A percentile compares a stretch with the other conserved stretches of the same genome.
Conservation (phyloP, 1,140 invertebrate genomes). For the Drosophila eugracilis region DNA sequence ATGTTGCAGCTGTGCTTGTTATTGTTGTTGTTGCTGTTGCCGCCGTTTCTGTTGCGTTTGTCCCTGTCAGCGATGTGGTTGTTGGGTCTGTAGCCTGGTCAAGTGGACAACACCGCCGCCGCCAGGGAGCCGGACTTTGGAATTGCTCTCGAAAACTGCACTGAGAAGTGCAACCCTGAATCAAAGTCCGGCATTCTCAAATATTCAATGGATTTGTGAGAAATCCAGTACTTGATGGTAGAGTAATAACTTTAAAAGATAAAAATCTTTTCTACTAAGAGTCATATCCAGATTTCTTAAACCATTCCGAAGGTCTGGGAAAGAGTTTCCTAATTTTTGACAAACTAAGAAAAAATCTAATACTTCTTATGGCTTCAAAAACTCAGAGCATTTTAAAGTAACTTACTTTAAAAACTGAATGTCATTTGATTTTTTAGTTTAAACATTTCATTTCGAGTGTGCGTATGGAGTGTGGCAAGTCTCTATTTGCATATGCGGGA, state of each 20-base stretch:
- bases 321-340: too few relatives aligned
- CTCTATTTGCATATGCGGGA: conserved; percentile 54
- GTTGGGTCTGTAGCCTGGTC: conserved; percentile 57
- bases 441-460: conserved; percentile 4
- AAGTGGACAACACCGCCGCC: conserved; percentile 40
- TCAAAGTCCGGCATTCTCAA: neutral
- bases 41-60: conserved; percentile 27
- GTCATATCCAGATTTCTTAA: too few relatives aligned
- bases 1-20: conserved; percentile 28
- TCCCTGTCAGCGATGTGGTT: conserved; percentile 45
- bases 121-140: conserved; percentile 17
- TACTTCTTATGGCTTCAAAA: too few relatives aligned
- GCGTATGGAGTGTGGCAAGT: conserved; percentile 24
- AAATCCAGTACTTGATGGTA: neutral
- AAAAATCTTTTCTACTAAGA: too few relatives aligned
- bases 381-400: too few relatives aligned
- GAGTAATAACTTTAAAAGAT: too few relatives aligned
- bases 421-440: neutral
- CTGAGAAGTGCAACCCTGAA: neutral
- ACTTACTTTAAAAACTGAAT: neutral
- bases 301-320: too few relatives aligned
- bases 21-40: conserved; percentile 42
- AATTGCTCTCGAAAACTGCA: conserved; percentile 24
- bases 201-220: neutral
- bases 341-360: too few relatives aligned